Evolutionary conservation across 2,113 vertebrate genomes (phyloP), one percentile per base, ranked within the genome.

Genomic region (Sorex araneus): DNA sequence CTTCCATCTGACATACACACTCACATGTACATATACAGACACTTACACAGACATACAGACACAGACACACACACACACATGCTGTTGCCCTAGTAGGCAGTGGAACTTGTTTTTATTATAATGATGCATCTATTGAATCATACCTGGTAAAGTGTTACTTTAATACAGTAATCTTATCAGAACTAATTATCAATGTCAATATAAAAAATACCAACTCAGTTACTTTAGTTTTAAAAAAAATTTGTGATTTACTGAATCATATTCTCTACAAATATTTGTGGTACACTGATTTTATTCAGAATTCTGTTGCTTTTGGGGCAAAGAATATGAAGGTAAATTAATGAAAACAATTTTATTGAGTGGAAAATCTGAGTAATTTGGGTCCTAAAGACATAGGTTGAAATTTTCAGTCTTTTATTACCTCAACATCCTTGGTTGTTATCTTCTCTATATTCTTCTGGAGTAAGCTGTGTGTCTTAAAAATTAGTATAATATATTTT

Each of bases 101-200:
- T 47, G 27, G 79, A 27, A 36, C 54, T 74, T 70, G 93, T 95
- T 47, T 81, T 93, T 80, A 76, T 87, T 71, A 91, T 91, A 96
- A 80, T 83, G 75, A 77, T 90, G 47, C 1, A 66, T 34, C 95
- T 57, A 69, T 77, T 87, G 82, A 82, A 45, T 66, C 70, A 27
- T 71, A 94, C 73, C 80, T 78, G 92, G 75, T 93, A 70, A 87
- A 11, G 80, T 83, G 18, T 1, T 95, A 93, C 30, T 96, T 84
- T 94, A 43, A 28, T 94, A 76, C 32, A 84, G 70, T 92, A 96
- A 69, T 87, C 45, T 64, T 83, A 1, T 23, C 40, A 0, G 0
- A 4, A 77, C 92, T 91, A 67, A 54, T 92, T 95, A 54, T 76
- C 87, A 88, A 50, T 77, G 82, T 45, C 63, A 89, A 40, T 63